phyloP scores from a whole-genome alignment of 1,140 invertebrate genomes.

The Brevipalpus yothersi region DNA sequence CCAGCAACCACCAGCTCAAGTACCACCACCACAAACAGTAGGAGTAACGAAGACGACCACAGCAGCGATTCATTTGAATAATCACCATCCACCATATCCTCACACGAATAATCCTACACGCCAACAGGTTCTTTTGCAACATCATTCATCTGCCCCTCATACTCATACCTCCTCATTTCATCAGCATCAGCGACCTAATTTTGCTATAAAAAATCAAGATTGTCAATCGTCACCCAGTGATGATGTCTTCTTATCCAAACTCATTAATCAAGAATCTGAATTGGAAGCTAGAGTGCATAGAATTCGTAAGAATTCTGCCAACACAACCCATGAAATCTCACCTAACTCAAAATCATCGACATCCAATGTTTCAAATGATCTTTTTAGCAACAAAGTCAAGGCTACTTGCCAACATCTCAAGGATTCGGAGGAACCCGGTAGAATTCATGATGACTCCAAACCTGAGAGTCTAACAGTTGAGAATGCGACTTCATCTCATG shows the following conservation, averaged over 20 bases:
- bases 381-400: not conserved
- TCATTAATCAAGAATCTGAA: conserved; percentile 25
- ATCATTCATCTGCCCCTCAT: too few relatives aligned
- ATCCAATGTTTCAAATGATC: not conserved
- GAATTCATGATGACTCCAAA: conserved; percentile 30
- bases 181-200: too few relatives aligned
- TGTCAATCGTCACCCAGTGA: conserved; percentile 19
- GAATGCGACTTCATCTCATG: not conserved
- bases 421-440: conserved; percentile 20
- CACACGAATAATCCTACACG: too few relatives aligned
- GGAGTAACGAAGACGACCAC: not conserved
- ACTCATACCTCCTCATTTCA: too few relatives aligned
- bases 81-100: not conserved
- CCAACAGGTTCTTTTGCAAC: too few relatives aligned
- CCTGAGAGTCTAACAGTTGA: conserved; percentile 16
- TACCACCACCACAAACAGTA: too few relatives aligned
- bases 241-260: conserved; percentile 27
- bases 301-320: not conserved
- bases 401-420: not conserved
- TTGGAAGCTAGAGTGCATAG: not conserved
- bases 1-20: too few relatives aligned
- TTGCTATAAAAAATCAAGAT: not conserved
- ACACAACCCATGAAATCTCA: not conserved
- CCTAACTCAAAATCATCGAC: not conserved
- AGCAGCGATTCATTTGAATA: not conserved